Conservation (phyloP, 2,797 vertebrate species). For the Holocentrus rufus region DNA sequence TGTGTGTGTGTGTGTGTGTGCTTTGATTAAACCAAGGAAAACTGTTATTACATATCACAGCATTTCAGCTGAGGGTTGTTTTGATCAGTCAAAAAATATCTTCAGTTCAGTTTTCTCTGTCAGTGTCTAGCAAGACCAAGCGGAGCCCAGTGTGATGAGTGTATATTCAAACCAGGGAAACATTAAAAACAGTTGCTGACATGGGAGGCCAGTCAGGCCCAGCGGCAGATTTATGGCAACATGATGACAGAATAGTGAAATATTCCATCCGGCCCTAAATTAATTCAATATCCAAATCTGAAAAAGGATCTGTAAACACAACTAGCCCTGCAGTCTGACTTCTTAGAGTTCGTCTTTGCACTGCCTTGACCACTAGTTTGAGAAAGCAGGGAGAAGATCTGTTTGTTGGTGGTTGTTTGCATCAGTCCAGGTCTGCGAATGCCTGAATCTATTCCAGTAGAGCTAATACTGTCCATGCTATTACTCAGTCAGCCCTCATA, state of each 20-base stretch:
- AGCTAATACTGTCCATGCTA: too few relatives aligned
- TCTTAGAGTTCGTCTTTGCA: neutral
- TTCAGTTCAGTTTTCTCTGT: too few relatives aligned
- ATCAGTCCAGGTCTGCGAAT: neutral
- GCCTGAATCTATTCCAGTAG: too few relatives aligned
- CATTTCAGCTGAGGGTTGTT: neutral
- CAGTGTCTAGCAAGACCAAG: neutral
- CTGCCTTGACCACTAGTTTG: neutral
- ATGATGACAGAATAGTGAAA: slow-evolving; percentile 44
- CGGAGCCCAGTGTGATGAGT: neutral
- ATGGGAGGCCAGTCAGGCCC: slow-evolving; percentile 17
- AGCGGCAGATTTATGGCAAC: slow-evolving; percentile 21
- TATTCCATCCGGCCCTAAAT: slow-evolving; percentile 25
- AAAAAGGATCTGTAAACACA: slow-evolving; percentile 21
- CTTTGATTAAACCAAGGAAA: too few relatives aligned
- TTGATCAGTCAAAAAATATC: neutral
- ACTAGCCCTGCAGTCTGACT: neutral
- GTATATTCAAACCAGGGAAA: neutral
- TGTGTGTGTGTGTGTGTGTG: neutral
- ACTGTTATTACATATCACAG: too few relatives aligned
- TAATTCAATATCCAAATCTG: slow-evolving; percentile 8
- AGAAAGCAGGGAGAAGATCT: neutral
- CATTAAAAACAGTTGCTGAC: neutral
- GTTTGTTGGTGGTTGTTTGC: neutral
- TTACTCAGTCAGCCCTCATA: too few relatives aligned